These are phyloP conservation scores for Channa argus DNA, from an alignment of 2,113 vertebrate species.

Conservation along the genomic window DNA sequence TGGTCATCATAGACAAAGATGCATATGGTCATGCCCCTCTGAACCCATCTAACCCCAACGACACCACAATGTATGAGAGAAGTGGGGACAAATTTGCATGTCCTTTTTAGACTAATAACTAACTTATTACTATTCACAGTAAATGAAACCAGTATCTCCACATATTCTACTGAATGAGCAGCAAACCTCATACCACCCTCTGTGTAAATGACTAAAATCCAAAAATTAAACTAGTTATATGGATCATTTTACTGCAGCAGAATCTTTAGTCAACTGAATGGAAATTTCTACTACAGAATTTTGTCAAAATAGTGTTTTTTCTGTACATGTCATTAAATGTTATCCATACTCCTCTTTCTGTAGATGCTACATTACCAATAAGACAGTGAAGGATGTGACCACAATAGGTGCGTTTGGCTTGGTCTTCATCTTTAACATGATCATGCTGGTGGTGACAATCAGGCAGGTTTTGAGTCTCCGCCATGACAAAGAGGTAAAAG, in stretches of 20 bases:
- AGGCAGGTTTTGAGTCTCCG: constrained; percentile 12
- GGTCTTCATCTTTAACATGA: constrained; percentile 58
- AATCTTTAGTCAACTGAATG: neutral
- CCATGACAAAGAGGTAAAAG: constrained; percentile 29
- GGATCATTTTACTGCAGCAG: no score
- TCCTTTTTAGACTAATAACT: neutral
- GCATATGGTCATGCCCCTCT: constrained; percentile 26
- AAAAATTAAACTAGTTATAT: no score
- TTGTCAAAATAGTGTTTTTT: neutral
- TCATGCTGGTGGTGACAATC: constrained; percentile 43
- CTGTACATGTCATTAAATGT: neutral
- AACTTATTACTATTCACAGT: neutral
- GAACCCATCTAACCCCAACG: neutral
- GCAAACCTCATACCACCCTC: no score
- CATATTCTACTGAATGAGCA: no score
- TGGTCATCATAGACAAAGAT: constrained; percentile 29
- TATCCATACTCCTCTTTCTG: neutral
- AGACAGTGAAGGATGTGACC: constrained; percentile 43
- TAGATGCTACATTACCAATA: constrained; percentile 56
- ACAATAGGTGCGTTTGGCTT: constrained; percentile 47
- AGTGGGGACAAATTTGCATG: neutral
- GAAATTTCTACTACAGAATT: neutral
- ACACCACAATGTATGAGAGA: constrained; percentile 39
- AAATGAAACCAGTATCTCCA: no score
- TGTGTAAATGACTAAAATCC: no score